Evolutionary conservation across 2,113 vertebrate genomes (phyloP).

Genomic region (Tragelaphus buxtoni): DNA sequence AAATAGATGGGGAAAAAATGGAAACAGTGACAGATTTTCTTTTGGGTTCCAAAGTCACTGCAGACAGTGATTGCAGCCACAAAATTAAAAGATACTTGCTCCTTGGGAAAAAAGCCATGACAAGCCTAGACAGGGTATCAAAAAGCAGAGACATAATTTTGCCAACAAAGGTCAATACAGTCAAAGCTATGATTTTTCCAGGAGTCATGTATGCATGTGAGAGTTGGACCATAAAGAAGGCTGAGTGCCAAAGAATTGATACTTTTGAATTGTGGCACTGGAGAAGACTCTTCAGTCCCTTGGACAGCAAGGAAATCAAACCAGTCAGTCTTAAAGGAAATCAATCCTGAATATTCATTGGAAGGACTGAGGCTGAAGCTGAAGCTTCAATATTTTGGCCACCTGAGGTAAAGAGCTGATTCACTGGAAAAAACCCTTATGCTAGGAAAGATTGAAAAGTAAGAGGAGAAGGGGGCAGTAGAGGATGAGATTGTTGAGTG

Average conservation of each 20-base stretch:
- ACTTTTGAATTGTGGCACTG: fast-evolving
- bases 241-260: not conserved
- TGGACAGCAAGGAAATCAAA: not conserved
- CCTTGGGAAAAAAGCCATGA: not conserved
- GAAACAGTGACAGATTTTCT: not conserved
- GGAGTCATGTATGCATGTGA: not conserved
- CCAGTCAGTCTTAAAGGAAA: not conserved
- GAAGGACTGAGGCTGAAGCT: not conserved
- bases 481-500: not conserved
- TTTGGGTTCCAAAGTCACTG: not conserved
- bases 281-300: not conserved
- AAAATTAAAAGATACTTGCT: not conserved
- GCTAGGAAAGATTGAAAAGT: not conserved
- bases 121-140: not conserved
- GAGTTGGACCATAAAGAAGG: not conserved
- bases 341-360: not conserved
- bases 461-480: not conserved
- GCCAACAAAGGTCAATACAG: not conserved
- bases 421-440: not conserved
- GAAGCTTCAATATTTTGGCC: not conserved
- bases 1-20: not conserved
- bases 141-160: not conserved
- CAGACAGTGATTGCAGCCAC: not conserved
- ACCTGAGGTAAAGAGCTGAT: not conserved
- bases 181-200: not conserved